Conservation (phyloP, 1,140 invertebrate species). For the Drosophila kikkawai region DNA sequence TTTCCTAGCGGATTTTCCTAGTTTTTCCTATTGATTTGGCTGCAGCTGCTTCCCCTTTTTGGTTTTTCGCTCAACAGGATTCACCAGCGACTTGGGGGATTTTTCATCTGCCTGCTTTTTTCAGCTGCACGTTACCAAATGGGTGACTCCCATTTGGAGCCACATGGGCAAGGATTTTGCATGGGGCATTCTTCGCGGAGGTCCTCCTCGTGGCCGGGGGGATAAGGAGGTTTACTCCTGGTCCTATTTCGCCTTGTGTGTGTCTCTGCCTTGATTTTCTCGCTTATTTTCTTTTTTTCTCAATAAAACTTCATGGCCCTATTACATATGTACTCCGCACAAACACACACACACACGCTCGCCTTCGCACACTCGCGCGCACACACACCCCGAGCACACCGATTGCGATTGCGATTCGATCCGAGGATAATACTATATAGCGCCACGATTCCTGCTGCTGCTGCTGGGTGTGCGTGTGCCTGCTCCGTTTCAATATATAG, state of each 20-base stretch:
- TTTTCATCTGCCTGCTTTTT: conserved; percentile 32
- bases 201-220: conserved; percentile 7
- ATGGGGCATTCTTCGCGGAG: conserved; percentile 33
- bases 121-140: conserved; percentile 54
- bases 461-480: conserved; percentile 18
- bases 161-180: conserved; percentile 65
- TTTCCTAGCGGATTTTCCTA: conserved; percentile 32
- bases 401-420: conserved; percentile 50
- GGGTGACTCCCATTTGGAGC: conserved; percentile 49
- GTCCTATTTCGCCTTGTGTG: conserved; percentile 40
- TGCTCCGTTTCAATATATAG: conserved; percentile 16
- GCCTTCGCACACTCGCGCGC: conserved; percentile 47
- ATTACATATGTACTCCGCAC: conserved; percentile 75
- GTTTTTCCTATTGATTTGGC: conserved; percentile 16
- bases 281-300: conserved; percentile 48
- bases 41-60: conserved; percentile 19
- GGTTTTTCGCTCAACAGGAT: conserved; percentile 47
- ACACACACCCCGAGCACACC: conserved; percentile 66
- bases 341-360: conserved; percentile 53
- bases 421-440: conserved; percentile 48
- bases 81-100: conserved; percentile 23
- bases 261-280: conserved; percentile 35
- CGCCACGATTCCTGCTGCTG: conserved; percentile 30
- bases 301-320: conserved; percentile 81
- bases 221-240: conserved; percentile 14